These are phyloP conservation scores for Notarius quadriscutis DNA, from an alignment of 2,113 vertebrate species.

Conservation along the genomic window DNA sequence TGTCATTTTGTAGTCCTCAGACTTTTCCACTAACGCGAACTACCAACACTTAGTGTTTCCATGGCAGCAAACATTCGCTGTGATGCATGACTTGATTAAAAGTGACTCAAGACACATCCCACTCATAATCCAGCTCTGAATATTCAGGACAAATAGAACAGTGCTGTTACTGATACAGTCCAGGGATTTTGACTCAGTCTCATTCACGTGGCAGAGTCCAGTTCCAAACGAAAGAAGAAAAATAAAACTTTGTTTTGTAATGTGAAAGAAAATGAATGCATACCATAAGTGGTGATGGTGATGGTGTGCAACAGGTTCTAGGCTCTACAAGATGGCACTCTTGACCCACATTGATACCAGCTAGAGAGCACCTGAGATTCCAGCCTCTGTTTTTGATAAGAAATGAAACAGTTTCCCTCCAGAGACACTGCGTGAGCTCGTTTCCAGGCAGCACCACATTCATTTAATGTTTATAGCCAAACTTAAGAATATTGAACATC, in stretches of 20 bases:
- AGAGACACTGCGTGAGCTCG: not conserved
- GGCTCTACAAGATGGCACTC: not conserved
- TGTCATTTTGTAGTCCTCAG: too few relatives aligned
- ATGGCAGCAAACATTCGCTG: conserved; percentile 62
- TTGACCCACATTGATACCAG: not conserved
- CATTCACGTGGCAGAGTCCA: not conserved
- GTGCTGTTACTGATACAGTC: not conserved
- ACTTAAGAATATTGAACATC: not conserved
- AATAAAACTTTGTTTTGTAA: too few relatives aligned
- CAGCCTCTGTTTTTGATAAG: not conserved
- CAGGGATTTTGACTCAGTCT: not conserved
- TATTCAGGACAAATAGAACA: not conserved
- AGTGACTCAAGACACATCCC: not conserved
- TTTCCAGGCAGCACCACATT: not conserved
- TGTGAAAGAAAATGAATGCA: not conserved
- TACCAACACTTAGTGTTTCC: conserved; percentile 53
- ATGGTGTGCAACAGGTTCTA: not conserved
- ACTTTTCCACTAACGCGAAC: not conserved
- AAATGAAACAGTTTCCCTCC: not conserved
- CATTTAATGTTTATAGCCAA: not conserved
- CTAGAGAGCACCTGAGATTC: not conserved
- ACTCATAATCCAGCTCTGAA: not conserved
- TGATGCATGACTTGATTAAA: conserved; percentile 28
- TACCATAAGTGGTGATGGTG: not conserved
- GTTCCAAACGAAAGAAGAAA: not conserved